Percentiles rank a stretch among this genome's conserved stretches.
Evolutionary conservation across 2,797 vertebrate genomes (phyloP).

Genomic region (Liasis olivaceus): DNA sequence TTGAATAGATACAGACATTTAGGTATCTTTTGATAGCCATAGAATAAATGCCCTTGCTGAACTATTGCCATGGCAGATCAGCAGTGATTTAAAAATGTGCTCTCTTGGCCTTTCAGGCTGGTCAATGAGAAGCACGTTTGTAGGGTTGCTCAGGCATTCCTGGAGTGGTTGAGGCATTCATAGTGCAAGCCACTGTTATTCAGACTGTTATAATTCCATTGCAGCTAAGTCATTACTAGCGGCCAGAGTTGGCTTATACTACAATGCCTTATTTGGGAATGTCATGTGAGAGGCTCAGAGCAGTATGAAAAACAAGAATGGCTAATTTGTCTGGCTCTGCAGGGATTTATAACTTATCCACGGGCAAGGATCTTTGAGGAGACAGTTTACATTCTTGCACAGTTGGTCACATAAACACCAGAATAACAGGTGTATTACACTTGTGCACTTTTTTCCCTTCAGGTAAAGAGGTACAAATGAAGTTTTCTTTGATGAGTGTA

Average conservation of each 20-base stretch:
- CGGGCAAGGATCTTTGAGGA: constrained; percentile 78
- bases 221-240: constrained; percentile 94
- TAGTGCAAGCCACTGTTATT: constrained; percentile 81
- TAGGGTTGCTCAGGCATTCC: constrained; percentile 74
- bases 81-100: constrained; percentile 64
- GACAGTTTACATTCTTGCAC: constrained; percentile 68
- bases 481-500: constrained; percentile 38
- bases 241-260: constrained; percentile 90
- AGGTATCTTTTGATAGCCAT: background rate
- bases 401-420: constrained; percentile 65
- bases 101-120: constrained; percentile 70
- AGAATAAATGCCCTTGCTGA: constrained; percentile 73
- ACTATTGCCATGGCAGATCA: constrained; percentile 70
- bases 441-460: constrained; percentile 64
- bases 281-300: constrained; percentile 95
- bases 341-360: constrained; percentile 86
- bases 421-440: constrained; percentile 70
- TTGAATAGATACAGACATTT: background rate
- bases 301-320: constrained; percentile 84
- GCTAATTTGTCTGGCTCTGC: constrained; percentile 86
- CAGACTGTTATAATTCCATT: constrained; percentile 95
- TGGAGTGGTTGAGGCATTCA: constrained; percentile 75
- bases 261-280: constrained; percentile 99
- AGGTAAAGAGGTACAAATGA: constrained; percentile 59
- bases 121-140: constrained; percentile 69